Base-by-base conservation (phyloP, 2,797 vertebrate genomes). In the Hippopotamyrus pictus region DNA sequence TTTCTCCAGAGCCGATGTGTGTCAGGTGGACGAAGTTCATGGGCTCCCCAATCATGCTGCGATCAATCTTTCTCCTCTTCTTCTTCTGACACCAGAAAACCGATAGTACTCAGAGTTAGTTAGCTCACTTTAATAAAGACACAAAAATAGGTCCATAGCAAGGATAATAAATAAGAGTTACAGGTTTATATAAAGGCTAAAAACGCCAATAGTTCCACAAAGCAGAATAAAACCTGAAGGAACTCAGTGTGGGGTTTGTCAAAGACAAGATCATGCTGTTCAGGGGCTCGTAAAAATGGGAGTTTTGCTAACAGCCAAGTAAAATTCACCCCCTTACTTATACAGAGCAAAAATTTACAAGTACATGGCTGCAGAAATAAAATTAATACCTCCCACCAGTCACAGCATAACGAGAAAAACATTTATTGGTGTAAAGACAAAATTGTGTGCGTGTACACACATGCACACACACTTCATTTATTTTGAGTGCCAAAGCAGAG, bases 21-120 rank as follows among this genome's bases (percentile, higher is more conserved):
- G 97, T 97, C 94, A 97, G 94, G 92, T 97, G 96, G 9, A 97
- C 92, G 3, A 97, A 97, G 92, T 97, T 97, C 96, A 97, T 97
- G n/a, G 97, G 97, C 90, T 97, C 97, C 6, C 96, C 96, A 0
- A 97, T 97, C 97, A 97, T 97, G 91, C 93, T 95, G 86, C 96
- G 94, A 90, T 97, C 97, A 0, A 97, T 97, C 33, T 96, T 93
- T 62, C 96, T 94, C 92, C 96, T 94, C 91, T 94, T 96, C 92
- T 95, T 96, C 89, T 97, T 96, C 97, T 97, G 95, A 6, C 88
- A 90, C 86, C 48, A 8, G 57, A 53, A 57, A 33, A 54, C 65
- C n/a, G 6, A 17, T 1, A 88, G 19, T 6, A 8, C 14, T 19
- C 51, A 46, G 19, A 6, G 12, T 53, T 53, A 3, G 50, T 51